Percentiles rank a stretch among this genome's conserved stretches.
Evolutionary conservation across 2,113 vertebrate species (phyloP).

Genomic region (Pogona vitticeps): DNA sequence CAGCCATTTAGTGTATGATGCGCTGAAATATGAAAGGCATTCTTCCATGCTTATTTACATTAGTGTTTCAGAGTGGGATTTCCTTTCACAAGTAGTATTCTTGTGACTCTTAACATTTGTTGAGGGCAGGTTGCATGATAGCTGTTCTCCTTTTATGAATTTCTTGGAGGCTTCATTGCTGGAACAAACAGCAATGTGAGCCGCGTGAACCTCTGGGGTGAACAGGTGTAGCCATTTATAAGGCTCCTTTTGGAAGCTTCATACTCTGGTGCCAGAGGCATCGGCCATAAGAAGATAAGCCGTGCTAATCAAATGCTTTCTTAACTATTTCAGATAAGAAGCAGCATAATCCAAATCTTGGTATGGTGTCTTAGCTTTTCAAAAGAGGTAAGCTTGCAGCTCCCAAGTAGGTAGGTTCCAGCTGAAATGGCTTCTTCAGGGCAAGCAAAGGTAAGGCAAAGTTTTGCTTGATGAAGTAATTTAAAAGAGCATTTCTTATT

Average conservation of each 20-base stretch:
- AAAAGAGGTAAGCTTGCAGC: not conserved
- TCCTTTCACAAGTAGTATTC: not conserved
- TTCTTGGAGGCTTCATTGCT: not conserved
- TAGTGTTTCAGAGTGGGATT: not conserved
- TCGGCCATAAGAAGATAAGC: accelerated
- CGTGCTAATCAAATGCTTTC: not conserved
- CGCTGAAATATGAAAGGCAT: not conserved
- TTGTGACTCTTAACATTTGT: too few species aligned
- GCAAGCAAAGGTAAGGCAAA: not conserved
- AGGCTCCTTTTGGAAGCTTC: accelerated
- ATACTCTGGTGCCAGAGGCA: not conserved
- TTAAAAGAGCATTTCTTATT: conserved; percentile 34
- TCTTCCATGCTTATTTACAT: not conserved
- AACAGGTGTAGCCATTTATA: not conserved
- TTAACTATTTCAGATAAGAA: conserved; percentile 4
- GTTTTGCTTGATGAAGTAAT: not conserved
- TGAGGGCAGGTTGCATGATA: not conserved
- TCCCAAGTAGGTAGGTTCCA: not conserved
- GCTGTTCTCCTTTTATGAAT: not conserved
- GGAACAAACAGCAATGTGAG: not conserved
- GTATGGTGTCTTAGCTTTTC: not conserved
- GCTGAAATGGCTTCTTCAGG: not conserved
- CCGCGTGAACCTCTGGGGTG: not conserved
- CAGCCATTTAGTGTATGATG: not conserved
- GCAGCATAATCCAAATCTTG: not conserved